Conservation (phyloP, 2,113 vertebrate species). For the Diphyllodes magnificus region DNA sequence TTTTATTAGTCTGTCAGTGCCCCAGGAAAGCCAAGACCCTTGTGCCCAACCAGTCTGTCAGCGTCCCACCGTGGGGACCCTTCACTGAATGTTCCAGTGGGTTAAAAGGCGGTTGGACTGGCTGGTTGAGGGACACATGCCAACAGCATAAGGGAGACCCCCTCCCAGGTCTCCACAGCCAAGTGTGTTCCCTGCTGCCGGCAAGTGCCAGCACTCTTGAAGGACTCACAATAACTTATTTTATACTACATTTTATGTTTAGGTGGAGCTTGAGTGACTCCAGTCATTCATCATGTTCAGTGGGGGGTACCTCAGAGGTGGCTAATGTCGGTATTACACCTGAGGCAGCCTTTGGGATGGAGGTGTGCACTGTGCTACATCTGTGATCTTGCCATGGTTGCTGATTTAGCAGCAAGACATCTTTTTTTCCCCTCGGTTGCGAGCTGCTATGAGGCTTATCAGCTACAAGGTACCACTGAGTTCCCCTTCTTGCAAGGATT, state of each 20-base stretch:
- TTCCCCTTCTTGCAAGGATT: background rate
- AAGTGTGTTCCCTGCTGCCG: too few species aligned
- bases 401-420: background rate
- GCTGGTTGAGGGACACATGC: background rate
- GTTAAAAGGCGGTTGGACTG: background rate
- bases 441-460: background rate
- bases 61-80: accelerated
- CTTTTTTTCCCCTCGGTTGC: too few species aligned
- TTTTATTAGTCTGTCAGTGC: background rate
- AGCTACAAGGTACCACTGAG: background rate
- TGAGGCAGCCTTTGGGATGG: too few species aligned
- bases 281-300: background rate
- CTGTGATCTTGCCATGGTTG: background rate
- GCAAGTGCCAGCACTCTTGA: background rate
- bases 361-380: background rate
- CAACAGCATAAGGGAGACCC: background rate
- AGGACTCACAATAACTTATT: background rate
- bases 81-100: background rate
- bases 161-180: background rate
- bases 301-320: too few species aligned
- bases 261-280: background rate
- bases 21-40: background rate
- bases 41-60: background rate
- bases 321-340: background rate
- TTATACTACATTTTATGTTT: background rate